Evolutionary conservation across 2,797 vertebrate species (phyloP).

Genomic region (Acestrorhynchus altus): DNA sequence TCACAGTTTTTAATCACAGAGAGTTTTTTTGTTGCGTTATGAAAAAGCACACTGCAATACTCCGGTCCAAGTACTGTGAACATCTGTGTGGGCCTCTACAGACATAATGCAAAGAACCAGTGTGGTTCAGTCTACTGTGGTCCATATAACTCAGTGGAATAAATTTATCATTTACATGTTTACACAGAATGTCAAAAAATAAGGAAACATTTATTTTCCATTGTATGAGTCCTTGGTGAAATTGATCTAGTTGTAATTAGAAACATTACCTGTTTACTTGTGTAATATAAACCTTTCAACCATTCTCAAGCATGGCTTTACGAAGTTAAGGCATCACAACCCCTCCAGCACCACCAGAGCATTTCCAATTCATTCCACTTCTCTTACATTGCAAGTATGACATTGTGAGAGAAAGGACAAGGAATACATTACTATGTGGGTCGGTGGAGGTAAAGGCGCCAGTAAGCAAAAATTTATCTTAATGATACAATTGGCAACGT

Average conservation of each 20-base stretch:
- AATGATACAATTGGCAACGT: constrained; percentile 34
- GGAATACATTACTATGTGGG: not conserved
- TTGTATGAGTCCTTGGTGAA: constrained; percentile 28
- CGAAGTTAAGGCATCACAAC: not conserved
- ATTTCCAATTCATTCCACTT: not conserved
- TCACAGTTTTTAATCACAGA: no score
- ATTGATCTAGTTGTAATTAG: constrained; percentile 38
- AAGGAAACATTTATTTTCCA: no score
- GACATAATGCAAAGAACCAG: no score
- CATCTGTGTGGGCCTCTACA: no score
- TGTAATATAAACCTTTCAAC: constrained; percentile 12
- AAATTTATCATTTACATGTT: no score
- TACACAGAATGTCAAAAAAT: no score
- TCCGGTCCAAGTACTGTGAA: no score
- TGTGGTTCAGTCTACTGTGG: no score
- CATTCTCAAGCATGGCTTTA: constrained; percentile 12
- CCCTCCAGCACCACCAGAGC: not conserved
- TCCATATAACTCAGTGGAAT: no score
- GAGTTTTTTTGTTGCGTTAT: no score
- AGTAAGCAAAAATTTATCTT: constrained; percentile 54
- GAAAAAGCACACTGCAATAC: no score
- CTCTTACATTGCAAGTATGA: not conserved
- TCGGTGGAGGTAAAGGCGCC: constrained; percentile 35
- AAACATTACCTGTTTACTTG: constrained; percentile 38
- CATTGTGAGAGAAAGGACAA: constrained; percentile 9